A percentile compares a stretch with the other conserved stretches of the same genome.
phyloP scores from a whole-genome alignment of 2,888 invertebrate species.

The Nipponacmea schrenckii region DNA sequence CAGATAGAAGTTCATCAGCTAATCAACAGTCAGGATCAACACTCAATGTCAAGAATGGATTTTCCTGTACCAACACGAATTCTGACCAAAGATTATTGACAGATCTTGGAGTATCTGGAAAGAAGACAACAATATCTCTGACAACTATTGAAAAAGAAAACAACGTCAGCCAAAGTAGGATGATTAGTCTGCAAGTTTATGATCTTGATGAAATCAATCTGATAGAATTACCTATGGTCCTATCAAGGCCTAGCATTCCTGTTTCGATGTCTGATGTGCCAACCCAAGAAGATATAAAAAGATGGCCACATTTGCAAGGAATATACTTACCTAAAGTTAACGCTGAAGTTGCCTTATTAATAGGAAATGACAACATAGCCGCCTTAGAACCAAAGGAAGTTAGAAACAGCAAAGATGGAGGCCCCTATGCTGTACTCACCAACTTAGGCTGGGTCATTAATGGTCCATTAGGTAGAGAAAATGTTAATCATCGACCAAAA shows the following conservation, averaged over 20 bases:
- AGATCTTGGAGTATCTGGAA: background rate
- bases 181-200: background rate
- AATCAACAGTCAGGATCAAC: too few relatives aligned
- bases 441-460: slow-evolving; percentile 26
- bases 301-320: slow-evolving; percentile 10
- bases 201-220: background rate
- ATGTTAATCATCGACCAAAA: background rate
- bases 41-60: background rate
- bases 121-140: slow-evolving; percentile 6
- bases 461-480: slow-evolving; percentile 15
- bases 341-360: background rate
- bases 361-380: slow-evolving; percentile 9
- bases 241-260: slow-evolving; percentile 1
- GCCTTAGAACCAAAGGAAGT: slow-evolving; percentile 10
- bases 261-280: background rate
- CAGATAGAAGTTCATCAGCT: background rate
- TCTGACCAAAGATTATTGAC: slow-evolving; percentile 2
- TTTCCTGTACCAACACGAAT: background rate
- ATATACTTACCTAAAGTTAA: background rate
- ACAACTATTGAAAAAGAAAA: slow-evolving; percentile 13
- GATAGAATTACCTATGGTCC: background rate
- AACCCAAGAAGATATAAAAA: slow-evolving; percentile 5
- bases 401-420: slow-evolving; percentile 5
- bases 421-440: slow-evolving; percentile 23
- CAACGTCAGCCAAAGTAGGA: background rate